Base-by-base conservation (phyloP, 2,797 vertebrate genomes). In the Galago senegalensis region DNA sequence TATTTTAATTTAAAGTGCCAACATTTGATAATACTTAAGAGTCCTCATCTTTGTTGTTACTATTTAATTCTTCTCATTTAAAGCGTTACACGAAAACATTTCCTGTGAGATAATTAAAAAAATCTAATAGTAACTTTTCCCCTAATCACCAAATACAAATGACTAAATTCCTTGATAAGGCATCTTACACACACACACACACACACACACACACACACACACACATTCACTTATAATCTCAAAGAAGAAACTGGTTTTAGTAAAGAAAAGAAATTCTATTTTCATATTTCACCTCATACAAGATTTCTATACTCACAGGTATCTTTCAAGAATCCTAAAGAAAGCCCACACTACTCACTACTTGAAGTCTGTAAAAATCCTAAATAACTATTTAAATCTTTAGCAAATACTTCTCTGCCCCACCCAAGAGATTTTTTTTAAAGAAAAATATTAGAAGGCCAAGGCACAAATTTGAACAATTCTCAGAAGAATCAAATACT, bases 361-460 rank as follows among this genome's bases (percentile, higher is more conserved):
- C 56, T 93, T 93, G 87, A 97, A 98, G 94, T 96, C 95, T 88
- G 34, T 90, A 95, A 97, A 89, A 94, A 97, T 95, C 56, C 95
- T 72, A 92, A 73, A 96, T 87, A 96, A 97, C 92, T 93, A 87
- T 94, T 92, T 77, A 91, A 97, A 97, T 92, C 93, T 97, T 91
- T 95, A 97, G 96, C 96, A 97, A 97, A 92, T 49, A 6, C 43
- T 63, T 89, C 97, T 92, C 94, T 98, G 98, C 98, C 98, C 98
- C 98, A 98, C 98, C 98, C 98, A 98, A 94, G 12, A 95, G 53
- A 81, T 96, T 97, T 94, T 91, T 89, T 97, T 83, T 93, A 86
- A 93, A 96, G 0, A 87, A 94, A 97, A 96, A 86, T 34, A 93
- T 43, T 4, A 86, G 53, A 95, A 97, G 96, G 92, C 87, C 96